Conservation (phyloP, 1,140 invertebrate genomes). For the Leptoteleia sp. region DNA sequence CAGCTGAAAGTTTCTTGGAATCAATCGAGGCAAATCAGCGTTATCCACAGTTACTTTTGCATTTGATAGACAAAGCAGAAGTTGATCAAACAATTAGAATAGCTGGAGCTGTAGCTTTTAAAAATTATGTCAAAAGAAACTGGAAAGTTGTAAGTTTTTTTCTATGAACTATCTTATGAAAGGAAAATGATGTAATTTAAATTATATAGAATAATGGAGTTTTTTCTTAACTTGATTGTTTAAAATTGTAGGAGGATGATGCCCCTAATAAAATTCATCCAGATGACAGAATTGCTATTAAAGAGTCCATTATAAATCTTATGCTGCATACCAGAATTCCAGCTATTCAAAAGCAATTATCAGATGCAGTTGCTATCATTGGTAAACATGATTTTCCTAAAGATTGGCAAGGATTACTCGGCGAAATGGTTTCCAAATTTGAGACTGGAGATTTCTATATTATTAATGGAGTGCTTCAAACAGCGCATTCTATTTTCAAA, state of each 20-base stretch:
- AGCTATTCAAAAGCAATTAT: slow-evolving; percentile 95
- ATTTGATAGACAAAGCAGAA: slow-evolving; percentile 90
- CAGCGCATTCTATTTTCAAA: slow-evolving; percentile 97
- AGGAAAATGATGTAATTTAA: too few relatives aligned
- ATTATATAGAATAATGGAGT: not conserved
- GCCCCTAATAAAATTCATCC: slow-evolving; percentile 89
- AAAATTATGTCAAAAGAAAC: slow-evolving; percentile 97
- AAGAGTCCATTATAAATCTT: slow-evolving; percentile 92
- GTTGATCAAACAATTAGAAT: slow-evolving; percentile 91
- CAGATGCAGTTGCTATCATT: slow-evolving; percentile 97
- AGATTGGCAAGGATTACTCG: slow-evolving; percentile 95
- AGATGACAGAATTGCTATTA: slow-evolving; percentile 90
- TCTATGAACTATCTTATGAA: too few relatives aligned
- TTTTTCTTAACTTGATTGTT: slow-evolving; percentile 38
- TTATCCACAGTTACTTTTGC: slow-evolving; percentile 92
- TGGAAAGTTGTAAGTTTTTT: slow-evolving; percentile 90
- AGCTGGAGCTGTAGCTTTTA: slow-evolving; percentile 95
- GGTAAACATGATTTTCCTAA: slow-evolving; percentile 96
- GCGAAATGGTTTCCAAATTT: slow-evolving; percentile 96
- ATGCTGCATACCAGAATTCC: slow-evolving; percentile 94
- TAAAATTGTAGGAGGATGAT: slow-evolving; percentile 88
- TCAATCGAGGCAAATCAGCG: slow-evolving; percentile 94
- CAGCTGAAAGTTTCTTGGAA: slow-evolving; percentile 96
- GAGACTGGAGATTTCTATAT: slow-evolving; percentile 94
- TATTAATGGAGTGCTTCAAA: slow-evolving; percentile 96